Evolutionary conservation across 2,888 invertebrate genomes (phyloP), one percentile per base, ranked within the genome.

Genomic region (Phlogophora meticulosa): DNA sequence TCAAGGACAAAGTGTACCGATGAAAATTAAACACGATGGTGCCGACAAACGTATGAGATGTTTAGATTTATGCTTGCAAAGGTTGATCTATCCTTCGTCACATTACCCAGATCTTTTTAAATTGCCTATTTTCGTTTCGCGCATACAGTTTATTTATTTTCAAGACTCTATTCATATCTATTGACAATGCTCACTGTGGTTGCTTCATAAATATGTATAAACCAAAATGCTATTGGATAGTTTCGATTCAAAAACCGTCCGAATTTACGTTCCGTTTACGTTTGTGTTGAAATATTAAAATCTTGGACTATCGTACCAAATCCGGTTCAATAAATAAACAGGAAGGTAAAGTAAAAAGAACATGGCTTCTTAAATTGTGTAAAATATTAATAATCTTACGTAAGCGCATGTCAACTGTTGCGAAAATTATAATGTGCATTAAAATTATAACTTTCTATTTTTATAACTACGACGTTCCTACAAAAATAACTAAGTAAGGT

Each of bases 371-470:
- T 1, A 38, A 24, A 15, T 4, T 0, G 24, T 5, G 0, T 28
- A 17, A 52, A 48, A 49, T 46, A 36, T 36, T 2, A 42, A 67
- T 28, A 28, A 17, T 2, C 4, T 56, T 61, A 28, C 38, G 13
- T 58, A 72, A 51, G 40, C 34, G 10, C 10, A 28, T 17, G 17
- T 28, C 13, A 42, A 59, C 40, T 36, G 38, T 58, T 72, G 64
- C 36, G 36, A 45, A 57, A 57, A 55, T 28, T 40, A 24, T 34
- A 32, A 55, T 45, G 36, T 34, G 10, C 20, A 53, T 77, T 72
- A 22, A 15, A 63, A 58, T 58, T 32, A 55, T 38, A 58, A 77
- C 58, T 78, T 72, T 74, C 65, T 46, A 59, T 72, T 72, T 59
- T 46, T 45, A 43, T 24, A 34, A 38, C 53, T 15, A 40, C 36